These are phyloP conservation scores for Otus scops DNA, from an alignment of 2,797 vertebrate species.

Conservation along the genomic window DNA sequence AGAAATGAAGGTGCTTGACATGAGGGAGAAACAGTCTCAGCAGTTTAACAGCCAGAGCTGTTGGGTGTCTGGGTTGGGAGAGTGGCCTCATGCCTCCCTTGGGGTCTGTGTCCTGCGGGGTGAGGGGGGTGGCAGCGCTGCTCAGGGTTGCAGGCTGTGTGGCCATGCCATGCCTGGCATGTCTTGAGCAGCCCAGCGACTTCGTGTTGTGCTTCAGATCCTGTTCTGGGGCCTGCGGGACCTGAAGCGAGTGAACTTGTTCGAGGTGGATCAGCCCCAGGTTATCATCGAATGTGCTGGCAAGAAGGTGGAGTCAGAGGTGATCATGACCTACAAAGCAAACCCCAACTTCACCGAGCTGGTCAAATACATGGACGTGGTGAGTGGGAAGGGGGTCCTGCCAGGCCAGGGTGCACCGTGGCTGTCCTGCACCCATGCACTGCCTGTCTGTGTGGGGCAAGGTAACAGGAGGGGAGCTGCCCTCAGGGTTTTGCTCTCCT, in stretches of 20 bases:
- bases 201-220: conserved; percentile 74
- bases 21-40: neutral
- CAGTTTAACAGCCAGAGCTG: neutral
- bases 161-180: neutral
- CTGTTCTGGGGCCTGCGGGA: conserved; percentile 93
- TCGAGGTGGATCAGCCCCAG: conserved; percentile 89
- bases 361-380: conserved; percentile 88
- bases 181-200: fast-evolving
- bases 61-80: neutral
- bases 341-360: conserved; percentile 90
- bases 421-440: fast-evolving
- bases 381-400: conserved; percentile 67
- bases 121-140: neutral
- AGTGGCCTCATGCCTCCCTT: neutral
- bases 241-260: conserved; percentile 89
- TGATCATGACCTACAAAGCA: conserved; percentile 82
- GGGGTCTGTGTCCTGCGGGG: neutral
- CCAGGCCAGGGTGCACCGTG: neutral
- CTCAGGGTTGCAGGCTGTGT: neutral
- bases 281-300: conserved; percentile 91
- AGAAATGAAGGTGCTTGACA: neutral
- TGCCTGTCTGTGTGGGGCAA: neutral
- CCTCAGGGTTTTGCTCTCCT: neutral
- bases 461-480: neutral
- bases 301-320: conserved; percentile 87